These are phyloP conservation scores for Hyphantria cunea DNA, from an alignment of 1,140 invertebrate species.

Conservation along the genomic window DNA sequence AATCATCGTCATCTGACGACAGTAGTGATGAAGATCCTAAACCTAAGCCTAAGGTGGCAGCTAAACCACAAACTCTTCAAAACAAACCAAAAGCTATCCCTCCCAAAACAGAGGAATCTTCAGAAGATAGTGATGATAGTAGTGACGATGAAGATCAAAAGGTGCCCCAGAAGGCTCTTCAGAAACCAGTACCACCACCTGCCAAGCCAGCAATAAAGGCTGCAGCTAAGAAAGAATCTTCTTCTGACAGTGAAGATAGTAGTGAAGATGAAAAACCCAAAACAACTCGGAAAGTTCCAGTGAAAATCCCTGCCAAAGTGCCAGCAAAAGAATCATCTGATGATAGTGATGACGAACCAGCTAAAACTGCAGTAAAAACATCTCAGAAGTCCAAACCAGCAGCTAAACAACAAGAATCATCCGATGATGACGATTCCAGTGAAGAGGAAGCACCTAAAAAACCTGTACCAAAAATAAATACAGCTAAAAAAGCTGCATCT, in stretches of 20 bases:
- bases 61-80: slow-evolving; percentile 37
- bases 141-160: slow-evolving; percentile 35
- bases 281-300: slow-evolving; percentile 18
- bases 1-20: slow-evolving; percentile 46
- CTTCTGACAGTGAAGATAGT: slow-evolving; percentile 56
- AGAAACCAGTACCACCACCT: slow-evolving; percentile 36
- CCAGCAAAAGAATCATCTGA: slow-evolving; percentile 42
- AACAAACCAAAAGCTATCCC: slow-evolving; percentile 35
- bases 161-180: slow-evolving; percentile 31
- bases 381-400: slow-evolving; percentile 22
- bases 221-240: slow-evolving; percentile 43
- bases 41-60: slow-evolving; percentile 13
- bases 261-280: slow-evolving; percentile 42
- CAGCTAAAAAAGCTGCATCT: slow-evolving; percentile 33
- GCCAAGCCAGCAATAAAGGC: slow-evolving; percentile 34
- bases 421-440: slow-evolving; percentile 43
- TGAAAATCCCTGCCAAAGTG: slow-evolving; percentile 18
- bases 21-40: slow-evolving; percentile 43
- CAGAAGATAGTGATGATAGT: slow-evolving; percentile 41
- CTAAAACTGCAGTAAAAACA: slow-evolving; percentile 26
- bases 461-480: slow-evolving; percentile 23
- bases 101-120: slow-evolving; percentile 43
- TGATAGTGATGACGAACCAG: slow-evolving; percentile 54
- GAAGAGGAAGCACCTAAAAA: slow-evolving; percentile 42
- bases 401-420: slow-evolving; percentile 37